Conservation (phyloP, 2,888 invertebrate species). For the Archips xylosteana region DNA sequence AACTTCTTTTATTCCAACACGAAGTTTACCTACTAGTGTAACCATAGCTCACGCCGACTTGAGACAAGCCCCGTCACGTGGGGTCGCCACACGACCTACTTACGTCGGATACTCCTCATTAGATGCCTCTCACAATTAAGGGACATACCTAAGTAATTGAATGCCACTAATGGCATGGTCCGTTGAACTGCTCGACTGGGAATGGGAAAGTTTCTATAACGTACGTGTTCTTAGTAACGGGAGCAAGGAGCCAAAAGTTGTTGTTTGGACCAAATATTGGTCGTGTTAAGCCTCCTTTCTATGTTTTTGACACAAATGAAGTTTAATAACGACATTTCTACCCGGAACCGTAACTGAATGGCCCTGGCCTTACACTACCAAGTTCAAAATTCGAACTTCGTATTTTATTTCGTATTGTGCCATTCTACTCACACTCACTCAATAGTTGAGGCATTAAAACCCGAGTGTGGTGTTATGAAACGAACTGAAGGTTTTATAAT, state of each 20-base stretch:
- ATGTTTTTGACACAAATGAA: too few species aligned
- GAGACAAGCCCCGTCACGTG: constrained; percentile 6
- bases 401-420: too few species aligned
- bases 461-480: too few species aligned
- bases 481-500: too few species aligned
- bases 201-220: constrained; percentile 1
- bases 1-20: background rate
- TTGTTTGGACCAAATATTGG: background rate
- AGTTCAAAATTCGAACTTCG: too few species aligned
- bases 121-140: constrained; percentile 1
- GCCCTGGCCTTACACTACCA: background rate
- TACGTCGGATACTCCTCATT: constrained; percentile 3
- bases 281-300: background rate
- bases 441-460: too few species aligned
- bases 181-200: background rate
- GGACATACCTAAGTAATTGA: constrained; percentile 1
- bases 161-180: constrained; percentile 3
- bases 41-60: background rate
- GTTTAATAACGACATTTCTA: too few species aligned
- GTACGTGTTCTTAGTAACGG: background rate
- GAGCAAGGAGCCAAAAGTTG: background rate
- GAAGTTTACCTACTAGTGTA: background rate
- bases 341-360: too few species aligned
- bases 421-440: too few species aligned
- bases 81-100: constrained; percentile 7